These are phyloP conservation scores for Megatriorchis doriae DNA, from an alignment of 2,113 vertebrate genomes.

Conservation along the genomic window DNA sequence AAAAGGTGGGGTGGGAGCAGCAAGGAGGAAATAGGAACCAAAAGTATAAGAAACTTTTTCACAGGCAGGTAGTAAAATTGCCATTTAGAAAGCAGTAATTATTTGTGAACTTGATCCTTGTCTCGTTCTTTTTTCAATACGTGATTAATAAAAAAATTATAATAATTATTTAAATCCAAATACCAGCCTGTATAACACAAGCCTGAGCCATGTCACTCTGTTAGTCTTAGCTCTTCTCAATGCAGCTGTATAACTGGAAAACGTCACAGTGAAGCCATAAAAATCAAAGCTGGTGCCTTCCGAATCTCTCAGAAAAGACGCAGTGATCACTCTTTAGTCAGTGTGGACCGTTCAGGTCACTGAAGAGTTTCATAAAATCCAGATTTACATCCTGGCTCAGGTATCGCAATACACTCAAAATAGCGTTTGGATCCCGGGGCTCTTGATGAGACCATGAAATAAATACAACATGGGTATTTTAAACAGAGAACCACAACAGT, in stretches of 20 bases:
- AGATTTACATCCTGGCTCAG: background rate
- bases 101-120: background rate
- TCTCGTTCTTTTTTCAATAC: background rate
- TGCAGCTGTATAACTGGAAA: background rate
- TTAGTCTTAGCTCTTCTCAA: background rate
- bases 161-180: background rate
- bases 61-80: background rate
- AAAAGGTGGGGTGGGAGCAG: background rate
- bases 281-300: background rate
- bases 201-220: background rate
- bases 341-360: fast-evolving
- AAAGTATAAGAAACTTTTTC: background rate
- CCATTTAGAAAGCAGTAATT: background rate
- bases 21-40: background rate
- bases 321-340: background rate
- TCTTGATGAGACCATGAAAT: background rate
- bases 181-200: background rate
- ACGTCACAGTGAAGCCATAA: background rate
- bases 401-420: background rate
- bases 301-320: background rate
- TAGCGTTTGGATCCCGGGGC: background rate
- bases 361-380: background rate
- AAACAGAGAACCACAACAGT: background rate
- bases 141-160: background rate
- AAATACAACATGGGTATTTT: background rate